Percentiles rank a stretch among this genome's conserved stretches.
Evolutionary conservation across 1,140 invertebrate genomes (phyloP).

Genomic region (Drosophila ficusphila): DNA sequence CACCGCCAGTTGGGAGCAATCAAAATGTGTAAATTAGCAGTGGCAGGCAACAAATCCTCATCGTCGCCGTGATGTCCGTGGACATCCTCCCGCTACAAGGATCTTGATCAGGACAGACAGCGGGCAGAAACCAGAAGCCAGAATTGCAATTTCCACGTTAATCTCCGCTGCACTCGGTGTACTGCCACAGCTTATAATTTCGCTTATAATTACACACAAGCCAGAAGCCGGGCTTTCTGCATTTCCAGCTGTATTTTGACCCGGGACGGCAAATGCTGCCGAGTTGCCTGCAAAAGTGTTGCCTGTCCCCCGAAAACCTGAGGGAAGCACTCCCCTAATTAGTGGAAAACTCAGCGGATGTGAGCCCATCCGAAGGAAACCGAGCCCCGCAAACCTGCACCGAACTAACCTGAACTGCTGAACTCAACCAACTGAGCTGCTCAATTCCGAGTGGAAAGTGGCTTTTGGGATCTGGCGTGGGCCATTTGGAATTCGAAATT

Average conservation of each 20-base stretch:
- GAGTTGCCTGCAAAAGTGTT: conserved; percentile 47
- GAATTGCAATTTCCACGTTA: conserved; percentile 78
- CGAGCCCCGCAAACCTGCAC: not conserved
- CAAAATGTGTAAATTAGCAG: conserved; percentile 80
- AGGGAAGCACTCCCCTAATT: conserved; percentile 74
- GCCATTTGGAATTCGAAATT: conserved; percentile 31
- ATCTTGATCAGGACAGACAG: conserved; percentile 38
- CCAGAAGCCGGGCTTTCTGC: conserved; percentile 45
- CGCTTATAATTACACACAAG: conserved; percentile 78
- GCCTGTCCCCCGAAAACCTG: conserved; percentile 53
- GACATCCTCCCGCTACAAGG: conserved; percentile 24
- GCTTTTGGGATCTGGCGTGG: conserved; percentile 1
- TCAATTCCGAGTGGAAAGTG: conserved; percentile 14
- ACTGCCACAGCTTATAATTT: conserved; percentile 76
- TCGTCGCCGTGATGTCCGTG: conserved; percentile 30
- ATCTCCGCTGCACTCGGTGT: conserved; percentile 56
- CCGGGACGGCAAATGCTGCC: conserved; percentile 18
- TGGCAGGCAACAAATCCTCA: conserved; percentile 65
- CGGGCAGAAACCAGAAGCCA: conserved; percentile 30
- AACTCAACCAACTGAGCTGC: conserved; percentile 23
- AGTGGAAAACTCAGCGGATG: conserved; percentile 51
- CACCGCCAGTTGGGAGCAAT: conserved; percentile 55
- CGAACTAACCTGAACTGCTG: conserved; percentile 21
- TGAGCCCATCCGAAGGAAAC: conserved; percentile 8
- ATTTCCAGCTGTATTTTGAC: conserved; percentile 8